Conservation (phyloP, 2,888 invertebrate genomes). For the Chromoteleia sp. region DNA sequence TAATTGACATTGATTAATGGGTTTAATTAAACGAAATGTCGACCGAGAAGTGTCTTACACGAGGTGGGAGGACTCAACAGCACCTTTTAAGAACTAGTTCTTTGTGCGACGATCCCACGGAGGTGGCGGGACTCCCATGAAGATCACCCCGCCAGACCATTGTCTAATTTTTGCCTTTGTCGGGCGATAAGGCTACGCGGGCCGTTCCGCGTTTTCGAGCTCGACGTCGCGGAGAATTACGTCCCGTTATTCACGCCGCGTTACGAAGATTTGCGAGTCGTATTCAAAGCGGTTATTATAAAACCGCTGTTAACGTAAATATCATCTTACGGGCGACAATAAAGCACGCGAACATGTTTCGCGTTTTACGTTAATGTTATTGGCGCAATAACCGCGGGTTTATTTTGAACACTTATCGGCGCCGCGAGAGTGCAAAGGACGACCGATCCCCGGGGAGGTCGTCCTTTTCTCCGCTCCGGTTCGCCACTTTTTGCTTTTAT, state of each 20-base stretch:
- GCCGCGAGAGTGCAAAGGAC: neutral
- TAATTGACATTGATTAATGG: conserved; percentile 85
- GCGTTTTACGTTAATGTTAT: conserved; percentile 9
- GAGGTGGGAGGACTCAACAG: conserved; percentile 79
- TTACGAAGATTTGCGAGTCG: conserved; percentile 34
- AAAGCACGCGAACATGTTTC: conserved; percentile 4
- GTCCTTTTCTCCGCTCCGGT: neutral
- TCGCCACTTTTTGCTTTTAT: neutral
- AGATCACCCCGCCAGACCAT: conserved; percentile 58
- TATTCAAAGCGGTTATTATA: conserved; percentile 19
- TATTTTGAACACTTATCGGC: neutral
- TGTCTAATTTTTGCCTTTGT: conserved; percentile 66
- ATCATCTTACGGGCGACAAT: neutral
- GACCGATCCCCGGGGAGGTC: conserved; percentile 1
- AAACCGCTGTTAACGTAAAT: conserved; percentile 32
- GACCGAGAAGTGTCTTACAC: conserved; percentile 79
- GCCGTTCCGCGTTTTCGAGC: conserved; percentile 33
- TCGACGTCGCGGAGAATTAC: conserved; percentile 51
- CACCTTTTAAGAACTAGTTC: conserved; percentile 79
- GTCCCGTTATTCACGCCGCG: conserved; percentile 39
- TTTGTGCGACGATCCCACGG: conserved; percentile 74
- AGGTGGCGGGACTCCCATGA: conserved; percentile 61
- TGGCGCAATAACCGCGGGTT: neutral
- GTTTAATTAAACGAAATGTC: conserved; percentile 83
- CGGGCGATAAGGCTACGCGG: conserved; percentile 37